phyloP scores from a whole-genome alignment of 2,888 invertebrate genomes.

The Teleogryllus oceanicus region DNA sequence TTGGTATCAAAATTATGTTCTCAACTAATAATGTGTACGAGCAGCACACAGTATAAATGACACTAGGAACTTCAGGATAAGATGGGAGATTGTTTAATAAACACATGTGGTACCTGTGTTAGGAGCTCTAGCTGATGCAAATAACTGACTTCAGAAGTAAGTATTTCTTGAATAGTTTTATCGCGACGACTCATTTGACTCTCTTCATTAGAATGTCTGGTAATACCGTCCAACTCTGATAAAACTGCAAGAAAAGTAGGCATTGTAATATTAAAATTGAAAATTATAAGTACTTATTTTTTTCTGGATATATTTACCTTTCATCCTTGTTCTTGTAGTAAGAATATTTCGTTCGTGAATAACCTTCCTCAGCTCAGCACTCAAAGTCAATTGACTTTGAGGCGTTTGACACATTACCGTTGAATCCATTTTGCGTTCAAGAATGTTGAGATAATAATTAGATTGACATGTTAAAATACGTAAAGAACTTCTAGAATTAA shows the following conservation, averaged over 20 bases:
- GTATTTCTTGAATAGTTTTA: slow-evolving; percentile 63
- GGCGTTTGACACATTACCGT: slow-evolving; percentile 31
- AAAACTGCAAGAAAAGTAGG: slow-evolving; percentile 49
- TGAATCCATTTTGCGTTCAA: not conserved
- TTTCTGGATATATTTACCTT: slow-evolving; percentile 44
- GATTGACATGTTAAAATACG: no score
- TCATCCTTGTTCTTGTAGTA: slow-evolving; percentile 58
- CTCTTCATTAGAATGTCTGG: slow-evolving; percentile 41
- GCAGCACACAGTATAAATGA: no score
- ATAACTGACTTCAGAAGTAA: slow-evolving; percentile 67
- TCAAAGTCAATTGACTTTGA: slow-evolving; percentile 44
- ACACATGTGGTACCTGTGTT: slow-evolving; percentile 50
- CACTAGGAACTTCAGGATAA: no score
- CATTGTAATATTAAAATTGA: not conserved
- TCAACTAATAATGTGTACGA: no score
- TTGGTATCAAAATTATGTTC: no score
- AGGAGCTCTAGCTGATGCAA: slow-evolving; percentile 63
- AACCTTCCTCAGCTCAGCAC: slow-evolving; percentile 58
- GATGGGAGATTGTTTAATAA: no score
- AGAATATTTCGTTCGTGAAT: slow-evolving; percentile 60
- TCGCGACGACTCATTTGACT: slow-evolving; percentile 46
- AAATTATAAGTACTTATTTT: not conserved
- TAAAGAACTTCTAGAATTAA: no score
- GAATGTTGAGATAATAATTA: no score
- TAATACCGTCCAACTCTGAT: slow-evolving; percentile 54